phyloP scores from a whole-genome alignment of 2,888 invertebrate species.

The Orthosia cruda region DNA sequence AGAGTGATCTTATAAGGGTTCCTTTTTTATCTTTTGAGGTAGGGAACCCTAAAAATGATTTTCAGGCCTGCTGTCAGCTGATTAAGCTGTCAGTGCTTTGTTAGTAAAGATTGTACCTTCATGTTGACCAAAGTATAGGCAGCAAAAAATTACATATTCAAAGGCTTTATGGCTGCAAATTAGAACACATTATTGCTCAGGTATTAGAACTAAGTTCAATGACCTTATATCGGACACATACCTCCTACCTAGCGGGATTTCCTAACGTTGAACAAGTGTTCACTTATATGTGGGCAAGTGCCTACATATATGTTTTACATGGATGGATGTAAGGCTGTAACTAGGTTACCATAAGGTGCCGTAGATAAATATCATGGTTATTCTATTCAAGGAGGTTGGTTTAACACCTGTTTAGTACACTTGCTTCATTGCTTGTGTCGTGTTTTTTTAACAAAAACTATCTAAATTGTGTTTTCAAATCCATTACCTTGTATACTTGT shows the following conservation, averaged over 20 bases:
- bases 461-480: too few species aligned
- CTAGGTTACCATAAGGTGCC: constrained; percentile 34
- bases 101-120: too few species aligned
- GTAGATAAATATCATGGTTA: constrained; percentile 20
- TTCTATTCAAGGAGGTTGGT: not conserved
- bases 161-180: not conserved
- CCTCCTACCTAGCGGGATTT: constrained; percentile 4
- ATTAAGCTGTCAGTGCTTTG: too few species aligned
- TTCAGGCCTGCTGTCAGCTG: too few species aligned
- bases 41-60: too few species aligned
- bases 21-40: too few species aligned
- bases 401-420: constrained; percentile 3
- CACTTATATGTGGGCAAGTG: not conserved
- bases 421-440: not conserved
- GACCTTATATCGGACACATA: constrained; percentile 13
- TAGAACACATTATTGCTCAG: not conserved
- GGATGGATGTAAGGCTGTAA: constrained; percentile 1
- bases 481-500: too few species aligned
- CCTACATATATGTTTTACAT: not conserved
- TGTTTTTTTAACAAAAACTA: not conserved
- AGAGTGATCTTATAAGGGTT: too few species aligned
- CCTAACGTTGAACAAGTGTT: not conserved
- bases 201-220: constrained; percentile 6
- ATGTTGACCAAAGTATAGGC: too few species aligned
- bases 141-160: too few species aligned